These are phyloP conservation scores for Geopemphigus sp. DNA, from an alignment of 1,140 invertebrate genomes.

Conservation along the genomic window DNA sequence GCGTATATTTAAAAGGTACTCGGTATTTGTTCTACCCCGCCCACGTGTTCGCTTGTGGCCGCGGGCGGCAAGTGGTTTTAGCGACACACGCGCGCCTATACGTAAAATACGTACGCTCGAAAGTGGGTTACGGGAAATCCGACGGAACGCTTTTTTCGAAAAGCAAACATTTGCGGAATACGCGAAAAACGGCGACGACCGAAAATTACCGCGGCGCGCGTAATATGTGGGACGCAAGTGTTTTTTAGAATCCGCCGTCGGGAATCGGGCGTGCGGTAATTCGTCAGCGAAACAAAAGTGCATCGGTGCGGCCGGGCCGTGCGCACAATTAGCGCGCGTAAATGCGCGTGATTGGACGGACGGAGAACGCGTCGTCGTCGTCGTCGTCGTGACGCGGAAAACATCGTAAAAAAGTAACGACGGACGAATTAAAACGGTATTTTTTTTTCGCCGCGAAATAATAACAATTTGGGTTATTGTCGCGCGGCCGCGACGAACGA, in stretches of 20 bases:
- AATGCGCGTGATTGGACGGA: neutral
- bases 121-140: neutral
- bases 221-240: slow-evolving; percentile 12
- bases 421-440: neutral
- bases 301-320: no score
- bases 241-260: no score
- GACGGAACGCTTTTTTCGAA: neutral
- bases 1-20: no score
- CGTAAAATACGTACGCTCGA: no score
- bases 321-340: neutral
- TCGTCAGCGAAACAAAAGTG: neutral
- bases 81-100: no score
- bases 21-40: no score
- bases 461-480: slow-evolving; percentile 28
- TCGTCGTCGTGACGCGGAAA: neutral
- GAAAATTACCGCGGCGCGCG: no score
- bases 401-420: neutral
- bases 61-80: no score
- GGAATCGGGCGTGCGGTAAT: no score
- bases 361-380: neutral
- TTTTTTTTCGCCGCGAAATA: neutral
- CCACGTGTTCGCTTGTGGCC: no score
- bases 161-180: neutral
- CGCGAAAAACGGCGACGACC: no score
- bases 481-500: no score